phyloP scores from a whole-genome alignment of 2,113 vertebrate species.

The Tragelaphus strepsiceros region DNA sequence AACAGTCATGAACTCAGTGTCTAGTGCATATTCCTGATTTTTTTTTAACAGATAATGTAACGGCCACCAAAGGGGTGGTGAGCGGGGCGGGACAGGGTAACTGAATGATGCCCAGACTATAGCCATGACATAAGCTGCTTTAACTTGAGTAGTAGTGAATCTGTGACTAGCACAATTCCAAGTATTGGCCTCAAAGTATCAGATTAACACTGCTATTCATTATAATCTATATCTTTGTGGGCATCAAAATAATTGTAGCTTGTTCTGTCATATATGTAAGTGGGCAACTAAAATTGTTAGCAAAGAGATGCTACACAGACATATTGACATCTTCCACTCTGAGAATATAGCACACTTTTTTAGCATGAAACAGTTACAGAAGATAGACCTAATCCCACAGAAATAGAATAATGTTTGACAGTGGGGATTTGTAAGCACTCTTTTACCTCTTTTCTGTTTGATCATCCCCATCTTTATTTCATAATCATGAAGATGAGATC shows the following conservation, averaged over 20 bases:
- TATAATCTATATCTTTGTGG: not conserved
- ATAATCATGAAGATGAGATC: not conserved
- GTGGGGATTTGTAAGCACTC: not conserved
- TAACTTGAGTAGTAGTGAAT: not conserved
- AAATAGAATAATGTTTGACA: not conserved
- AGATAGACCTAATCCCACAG: not conserved
- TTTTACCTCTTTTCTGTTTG: not conserved
- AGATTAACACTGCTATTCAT: not conserved
- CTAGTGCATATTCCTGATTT: not conserved
- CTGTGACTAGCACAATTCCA: not conserved
- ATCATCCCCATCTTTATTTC: not conserved
- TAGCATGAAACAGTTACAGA: not conserved
- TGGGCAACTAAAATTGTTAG: not conserved
- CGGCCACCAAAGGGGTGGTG: not conserved
- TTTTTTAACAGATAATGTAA: not conserved
- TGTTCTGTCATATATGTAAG: not conserved
- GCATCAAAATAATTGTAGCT: not conserved
- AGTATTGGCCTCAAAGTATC: not conserved
- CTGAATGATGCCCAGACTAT: not conserved
- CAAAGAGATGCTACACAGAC: not conserved
- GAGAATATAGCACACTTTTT: not conserved
- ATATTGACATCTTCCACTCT: not conserved
- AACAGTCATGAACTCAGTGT: not conserved
- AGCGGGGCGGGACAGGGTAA: rapidly evolving
- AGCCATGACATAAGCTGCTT: not conserved